Conservation (phyloP, 2,888 invertebrate genomes). For the Pterostichus madidus region DNA sequence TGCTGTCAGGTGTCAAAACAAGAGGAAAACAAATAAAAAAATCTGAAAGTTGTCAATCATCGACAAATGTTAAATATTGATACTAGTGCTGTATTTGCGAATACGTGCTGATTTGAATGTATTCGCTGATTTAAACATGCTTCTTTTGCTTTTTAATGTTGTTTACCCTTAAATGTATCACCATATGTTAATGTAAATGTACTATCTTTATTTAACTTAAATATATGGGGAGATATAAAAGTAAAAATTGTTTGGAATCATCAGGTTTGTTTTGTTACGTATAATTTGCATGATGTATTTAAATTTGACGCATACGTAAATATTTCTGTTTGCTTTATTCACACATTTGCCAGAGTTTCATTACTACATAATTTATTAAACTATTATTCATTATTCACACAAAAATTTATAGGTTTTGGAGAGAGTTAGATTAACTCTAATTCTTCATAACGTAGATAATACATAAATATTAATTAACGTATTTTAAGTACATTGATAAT, state of each 20-base stretch:
- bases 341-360: no score
- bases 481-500: no score
- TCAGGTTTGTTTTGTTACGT: slow-evolving; percentile 27
- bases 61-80: slow-evolving; percentile 22
- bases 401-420: no score
- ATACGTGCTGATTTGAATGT: background rate
- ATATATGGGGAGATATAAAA: slow-evolving; percentile 61
- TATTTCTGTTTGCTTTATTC: slow-evolving; percentile 2
- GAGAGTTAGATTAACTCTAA: no score
- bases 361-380: no score
- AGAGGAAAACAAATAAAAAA: slow-evolving; percentile 27
- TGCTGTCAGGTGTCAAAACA: background rate
- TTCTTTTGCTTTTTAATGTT: slow-evolving; percentile 24
- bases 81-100: slow-evolving; percentile 10
- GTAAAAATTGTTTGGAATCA: slow-evolving; percentile 54
- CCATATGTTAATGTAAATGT: slow-evolving; percentile 25
- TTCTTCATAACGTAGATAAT: no score
- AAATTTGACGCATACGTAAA: slow-evolving; percentile 23
- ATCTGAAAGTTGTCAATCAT: background rate
- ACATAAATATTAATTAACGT: no score
- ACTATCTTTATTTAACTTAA: slow-evolving; percentile 41
- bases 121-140: background rate
- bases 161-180: slow-evolving; percentile 22
- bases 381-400: no score
- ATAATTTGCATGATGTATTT: slow-evolving; percentile 54